Conservation (phyloP, 2,888 invertebrate genomes). For the Lacanobia oleracea region DNA sequence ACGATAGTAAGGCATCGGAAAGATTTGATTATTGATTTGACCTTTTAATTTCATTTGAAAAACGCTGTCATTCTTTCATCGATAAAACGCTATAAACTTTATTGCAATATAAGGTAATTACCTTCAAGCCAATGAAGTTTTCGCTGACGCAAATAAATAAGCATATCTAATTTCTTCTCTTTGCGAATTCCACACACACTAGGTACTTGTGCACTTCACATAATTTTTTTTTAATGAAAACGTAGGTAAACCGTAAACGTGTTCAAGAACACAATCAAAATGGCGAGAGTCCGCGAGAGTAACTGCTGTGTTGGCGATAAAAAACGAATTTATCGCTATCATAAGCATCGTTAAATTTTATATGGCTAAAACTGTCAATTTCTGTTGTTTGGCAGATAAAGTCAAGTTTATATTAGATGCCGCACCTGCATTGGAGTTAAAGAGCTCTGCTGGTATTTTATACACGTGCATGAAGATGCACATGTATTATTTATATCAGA, state of each 20-base stretch:
- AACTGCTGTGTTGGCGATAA: slow-evolving; percentile 32
- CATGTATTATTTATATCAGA: no score
- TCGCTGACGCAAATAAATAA: slow-evolving; percentile 23
- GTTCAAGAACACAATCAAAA: slow-evolving; percentile 23
- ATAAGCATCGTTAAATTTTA: slow-evolving; percentile 64
- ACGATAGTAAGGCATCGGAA: neutral
- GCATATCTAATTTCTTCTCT: slow-evolving; percentile 36
- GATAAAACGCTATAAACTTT: neutral
- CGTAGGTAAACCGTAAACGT: slow-evolving; percentile 24
- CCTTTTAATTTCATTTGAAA: neutral
- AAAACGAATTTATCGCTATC: slow-evolving; percentile 64
- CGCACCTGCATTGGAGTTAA: neutral
- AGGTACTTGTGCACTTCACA: neutral
- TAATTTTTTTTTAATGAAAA: slow-evolving; percentile 27
- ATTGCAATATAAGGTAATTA: slow-evolving; percentile 19
- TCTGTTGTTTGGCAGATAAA: slow-evolving; percentile 47
- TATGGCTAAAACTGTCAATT: slow-evolving; percentile 46
- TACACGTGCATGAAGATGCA: no score
- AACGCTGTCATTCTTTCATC: neutral
- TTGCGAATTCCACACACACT: neutral
- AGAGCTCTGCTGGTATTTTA: neutral
- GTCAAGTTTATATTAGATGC: slow-evolving; percentile 12
- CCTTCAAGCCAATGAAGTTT: slow-evolving; percentile 34
- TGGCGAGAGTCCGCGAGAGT: slow-evolving; percentile 15
- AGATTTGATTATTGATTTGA: no score